phyloP scores from a whole-genome alignment of 2,888 invertebrate species.

The Tipula helvola region DNA sequence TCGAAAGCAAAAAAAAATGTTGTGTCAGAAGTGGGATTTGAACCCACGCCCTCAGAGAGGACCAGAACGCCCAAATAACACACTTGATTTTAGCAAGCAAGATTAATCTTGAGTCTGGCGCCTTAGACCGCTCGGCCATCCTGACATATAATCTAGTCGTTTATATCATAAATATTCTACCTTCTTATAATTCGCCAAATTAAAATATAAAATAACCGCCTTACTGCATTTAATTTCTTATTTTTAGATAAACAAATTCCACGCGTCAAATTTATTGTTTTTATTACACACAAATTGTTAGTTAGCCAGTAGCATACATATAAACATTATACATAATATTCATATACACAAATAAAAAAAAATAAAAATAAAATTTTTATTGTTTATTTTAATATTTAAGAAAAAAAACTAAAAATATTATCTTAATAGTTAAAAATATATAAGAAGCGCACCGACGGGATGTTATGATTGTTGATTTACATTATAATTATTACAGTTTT shows the following conservation, averaged over 20 bases:
- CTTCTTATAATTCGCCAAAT: background rate
- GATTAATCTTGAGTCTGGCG: constrained; percentile 12
- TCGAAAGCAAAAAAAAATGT: background rate
- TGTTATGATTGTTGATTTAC: constrained; percentile 4
- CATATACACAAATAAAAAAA: background rate
- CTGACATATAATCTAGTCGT: constrained; percentile 11
- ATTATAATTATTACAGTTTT: background rate
- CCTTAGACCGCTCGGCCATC: constrained; percentile 12
- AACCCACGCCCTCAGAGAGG: constrained; percentile 4
- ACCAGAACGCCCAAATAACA: background rate
- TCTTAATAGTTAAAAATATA: background rate
- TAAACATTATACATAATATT: background rate
- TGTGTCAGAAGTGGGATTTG: background rate
- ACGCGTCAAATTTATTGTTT: background rate
- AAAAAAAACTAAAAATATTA: background rate
- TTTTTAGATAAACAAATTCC: background rate
- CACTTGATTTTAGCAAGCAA: constrained; percentile 6
- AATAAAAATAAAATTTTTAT: background rate
- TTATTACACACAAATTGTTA: background rate
- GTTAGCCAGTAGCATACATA: background rate
- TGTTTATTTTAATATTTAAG: background rate
- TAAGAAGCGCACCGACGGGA: background rate
- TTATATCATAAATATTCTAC: background rate
- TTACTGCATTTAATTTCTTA: background rate
- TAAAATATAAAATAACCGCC: background rate